Conservation (phyloP, 1,140 invertebrate species). For the Drosophila virilis region DNA sequence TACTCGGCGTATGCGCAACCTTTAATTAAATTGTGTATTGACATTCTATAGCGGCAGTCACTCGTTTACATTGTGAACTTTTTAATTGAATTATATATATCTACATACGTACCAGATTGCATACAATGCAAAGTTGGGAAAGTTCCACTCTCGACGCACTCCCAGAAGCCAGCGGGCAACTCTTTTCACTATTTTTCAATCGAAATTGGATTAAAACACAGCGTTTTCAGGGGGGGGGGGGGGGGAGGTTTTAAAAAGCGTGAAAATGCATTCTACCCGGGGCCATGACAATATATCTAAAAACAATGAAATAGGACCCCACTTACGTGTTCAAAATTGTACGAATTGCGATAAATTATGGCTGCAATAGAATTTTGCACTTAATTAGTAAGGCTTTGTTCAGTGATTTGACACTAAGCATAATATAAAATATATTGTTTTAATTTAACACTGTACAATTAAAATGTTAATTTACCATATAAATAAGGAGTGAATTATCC, state of each 20-base stretch:
- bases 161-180: conserved; percentile 5
- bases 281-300: neutral
- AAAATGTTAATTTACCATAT: too few relatives aligned
- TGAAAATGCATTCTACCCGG: neutral
- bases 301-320: neutral
- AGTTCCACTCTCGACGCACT: conserved; percentile 22
- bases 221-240: conserved; percentile 1
- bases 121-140: conserved; percentile 59
- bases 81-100: conserved; percentile 72
- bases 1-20: conserved; percentile 42
- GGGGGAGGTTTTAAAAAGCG: neutral
- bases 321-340: neutral
- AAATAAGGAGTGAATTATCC: too few relatives aligned
- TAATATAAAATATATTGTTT: too few relatives aligned
- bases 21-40: conserved; percentile 77
- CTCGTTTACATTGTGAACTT: conserved; percentile 63
- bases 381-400: too few relatives aligned
- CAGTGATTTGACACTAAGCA: too few relatives aligned
- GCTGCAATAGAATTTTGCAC: too few relatives aligned
- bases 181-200: conserved; percentile 30
- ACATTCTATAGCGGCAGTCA: conserved; percentile 33
- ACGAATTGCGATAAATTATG: neutral
- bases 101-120: conserved; percentile 37
- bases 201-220: conserved; percentile 38
- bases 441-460: too few relatives aligned